A percentile compares a stretch with the other conserved stretches of the same genome.
Evolutionary conservation across 2,797 vertebrate species (phyloP).

Genomic region (Pantherophis alleghaniensis): DNA sequence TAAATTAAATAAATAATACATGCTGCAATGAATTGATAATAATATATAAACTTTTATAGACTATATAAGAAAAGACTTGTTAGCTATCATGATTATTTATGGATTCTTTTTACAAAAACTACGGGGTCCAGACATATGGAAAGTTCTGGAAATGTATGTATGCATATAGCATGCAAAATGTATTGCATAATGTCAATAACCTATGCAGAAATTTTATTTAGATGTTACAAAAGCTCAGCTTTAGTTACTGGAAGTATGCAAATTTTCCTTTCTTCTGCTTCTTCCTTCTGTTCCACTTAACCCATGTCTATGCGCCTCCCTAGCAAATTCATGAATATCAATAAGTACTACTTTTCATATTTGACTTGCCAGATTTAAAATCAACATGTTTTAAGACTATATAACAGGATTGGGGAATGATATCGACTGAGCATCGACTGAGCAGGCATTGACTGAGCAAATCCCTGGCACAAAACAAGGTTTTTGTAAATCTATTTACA

Average conservation of each 20-base stretch:
- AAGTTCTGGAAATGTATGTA: neutral
- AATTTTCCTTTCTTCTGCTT: neutral
- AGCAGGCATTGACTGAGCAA: constrained; percentile 65
- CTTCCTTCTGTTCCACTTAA: neutral
- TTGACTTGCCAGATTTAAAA: constrained; percentile 67
- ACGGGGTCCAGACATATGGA: neutral
- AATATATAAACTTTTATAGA: neutral
- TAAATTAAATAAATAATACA: neutral
- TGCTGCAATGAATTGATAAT: neutral
- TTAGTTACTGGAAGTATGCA: neutral
- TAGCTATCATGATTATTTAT: neutral
- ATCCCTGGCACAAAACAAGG: constrained; percentile 62
- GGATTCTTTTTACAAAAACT: neutral
- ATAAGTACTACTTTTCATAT: constrained; percentile 59
- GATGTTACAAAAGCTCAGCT: neutral
- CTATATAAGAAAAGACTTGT: neutral
- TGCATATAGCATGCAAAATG: neutral
- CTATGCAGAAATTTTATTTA: neutral
- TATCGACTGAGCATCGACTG: constrained; percentile 54
- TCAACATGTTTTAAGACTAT: constrained; percentile 62
- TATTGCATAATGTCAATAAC: neutral
- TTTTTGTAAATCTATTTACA: constrained; percentile 44
- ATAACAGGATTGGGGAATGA: constrained; percentile 40
- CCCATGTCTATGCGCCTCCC: constrained; percentile 29
- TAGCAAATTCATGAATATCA: constrained; percentile 50